Percentiles rank a stretch among this genome's conserved stretches.
phyloP scores from a whole-genome alignment of 92 coral and sea anemone genomes.

The Umimayanthus chanpuru region DNA sequence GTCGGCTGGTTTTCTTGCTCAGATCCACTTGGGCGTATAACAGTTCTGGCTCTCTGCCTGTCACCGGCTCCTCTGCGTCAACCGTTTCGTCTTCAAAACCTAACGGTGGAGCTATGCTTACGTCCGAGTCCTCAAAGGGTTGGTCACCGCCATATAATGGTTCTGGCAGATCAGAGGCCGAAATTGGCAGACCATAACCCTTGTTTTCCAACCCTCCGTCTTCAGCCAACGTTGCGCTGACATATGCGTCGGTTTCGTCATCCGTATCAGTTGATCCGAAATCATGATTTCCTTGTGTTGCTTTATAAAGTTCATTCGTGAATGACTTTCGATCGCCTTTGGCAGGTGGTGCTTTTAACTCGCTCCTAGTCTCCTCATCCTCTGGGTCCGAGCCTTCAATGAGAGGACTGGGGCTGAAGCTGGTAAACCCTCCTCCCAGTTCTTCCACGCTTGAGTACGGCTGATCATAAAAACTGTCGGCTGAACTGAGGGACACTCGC shows the following conservation, averaged over 20 bases:
- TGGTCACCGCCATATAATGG: background rate
- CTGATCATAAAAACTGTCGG: slow-evolving; percentile 82
- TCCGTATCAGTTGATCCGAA: slow-evolving; percentile 12
- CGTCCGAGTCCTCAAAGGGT: background rate
- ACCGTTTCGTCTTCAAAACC: slow-evolving; percentile 26
- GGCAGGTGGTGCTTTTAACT: background rate
- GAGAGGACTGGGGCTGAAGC: slow-evolving; percentile 77
- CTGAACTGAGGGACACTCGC: slow-evolving; percentile 67
- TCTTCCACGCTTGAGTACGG: slow-evolving; percentile 89
- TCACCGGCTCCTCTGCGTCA: background rate
- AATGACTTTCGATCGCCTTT: slow-evolving; percentile 30
- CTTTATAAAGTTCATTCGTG: slow-evolving; percentile 40
- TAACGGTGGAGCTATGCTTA: slow-evolving; percentile 19
- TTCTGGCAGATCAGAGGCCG: background rate
- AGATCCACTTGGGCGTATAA: slow-evolving; percentile 71
- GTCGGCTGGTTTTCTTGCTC: slow-evolving; percentile 56
- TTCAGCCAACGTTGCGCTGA: background rate
- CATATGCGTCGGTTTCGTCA: slow-evolving; percentile 30
- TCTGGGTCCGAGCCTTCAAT: slow-evolving; percentile 31
- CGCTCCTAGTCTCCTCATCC: slow-evolving; percentile 14
- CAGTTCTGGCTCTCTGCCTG: slow-evolving; percentile 34
- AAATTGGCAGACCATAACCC: background rate
- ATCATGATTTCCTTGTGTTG: background rate
- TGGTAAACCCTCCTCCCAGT: slow-evolving; percentile 87
- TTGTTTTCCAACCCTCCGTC: slow-evolving; percentile 32